Conservation (phyloP, 2,888 invertebrate species). For the Calephelis perditalis region DNA sequence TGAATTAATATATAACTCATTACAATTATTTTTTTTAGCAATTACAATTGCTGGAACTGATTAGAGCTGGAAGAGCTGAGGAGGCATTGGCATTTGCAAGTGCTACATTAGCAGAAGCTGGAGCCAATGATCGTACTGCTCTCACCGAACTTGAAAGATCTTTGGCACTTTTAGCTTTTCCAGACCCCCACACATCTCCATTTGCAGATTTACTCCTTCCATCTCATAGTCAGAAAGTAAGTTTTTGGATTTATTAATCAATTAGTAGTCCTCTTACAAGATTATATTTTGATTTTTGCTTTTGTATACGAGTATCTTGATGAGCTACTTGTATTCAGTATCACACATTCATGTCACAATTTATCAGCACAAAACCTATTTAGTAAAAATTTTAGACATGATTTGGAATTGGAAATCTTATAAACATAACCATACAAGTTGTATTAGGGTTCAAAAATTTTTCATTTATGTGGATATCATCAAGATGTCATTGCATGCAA, state of each 20-base stretch:
- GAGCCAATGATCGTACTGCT: constrained; percentile 87
- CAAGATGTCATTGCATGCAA: too few relatives aligned
- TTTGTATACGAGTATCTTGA: too few relatives aligned
- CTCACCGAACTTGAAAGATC: constrained; percentile 93
- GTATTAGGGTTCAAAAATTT: too few relatives aligned
- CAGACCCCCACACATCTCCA: constrained; percentile 95
- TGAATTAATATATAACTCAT: too few relatives aligned
- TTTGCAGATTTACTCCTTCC: constrained; percentile 96
- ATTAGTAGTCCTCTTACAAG: background rate
- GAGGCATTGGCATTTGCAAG: constrained; percentile 94
- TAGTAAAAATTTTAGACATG: too few relatives aligned
- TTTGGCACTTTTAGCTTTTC: constrained; percentile 95
- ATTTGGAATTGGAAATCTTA: too few relatives aligned
- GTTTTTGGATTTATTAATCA: background rate
- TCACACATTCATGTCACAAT: too few relatives aligned
- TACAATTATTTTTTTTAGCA: constrained; percentile 75
- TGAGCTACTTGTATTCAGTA: too few relatives aligned
- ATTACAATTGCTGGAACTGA: constrained; percentile 92
- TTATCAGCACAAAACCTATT: too few relatives aligned
- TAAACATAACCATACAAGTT: too few relatives aligned
- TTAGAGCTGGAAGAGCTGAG: constrained; percentile 89
- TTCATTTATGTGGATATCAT: too few relatives aligned
- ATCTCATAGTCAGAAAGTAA: constrained; percentile 94
- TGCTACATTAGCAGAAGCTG: constrained; percentile 92
- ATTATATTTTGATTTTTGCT: too few relatives aligned